Evolutionary conservation across 2,113 vertebrate species (phyloP).

Genomic region (Boleophthalmus pectinirostris): DNA sequence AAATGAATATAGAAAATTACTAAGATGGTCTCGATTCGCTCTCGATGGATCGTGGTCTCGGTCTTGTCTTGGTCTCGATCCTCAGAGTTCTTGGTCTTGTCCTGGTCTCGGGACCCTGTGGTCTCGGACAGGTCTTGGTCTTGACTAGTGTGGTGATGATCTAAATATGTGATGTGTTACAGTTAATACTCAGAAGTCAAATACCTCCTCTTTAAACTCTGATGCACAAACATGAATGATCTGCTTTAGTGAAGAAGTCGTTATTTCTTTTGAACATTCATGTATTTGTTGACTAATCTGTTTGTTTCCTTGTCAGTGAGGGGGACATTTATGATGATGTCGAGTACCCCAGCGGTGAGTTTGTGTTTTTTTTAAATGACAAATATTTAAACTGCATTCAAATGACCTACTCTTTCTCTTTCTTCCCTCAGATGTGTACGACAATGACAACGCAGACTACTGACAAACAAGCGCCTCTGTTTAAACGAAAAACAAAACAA

Average conservation of each 20-base stretch:
- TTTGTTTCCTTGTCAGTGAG: conserved; percentile 73
- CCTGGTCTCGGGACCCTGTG: no score
- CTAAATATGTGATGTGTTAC: no score
- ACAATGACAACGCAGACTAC: conserved; percentile 64
- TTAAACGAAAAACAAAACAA: neutral
- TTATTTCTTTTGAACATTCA: neutral
- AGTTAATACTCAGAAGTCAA: no score
- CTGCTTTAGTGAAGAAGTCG: neutral
- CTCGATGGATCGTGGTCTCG: no score
- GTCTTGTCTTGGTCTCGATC: no score
- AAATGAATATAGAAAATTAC: no score
- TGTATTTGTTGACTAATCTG: neutral
- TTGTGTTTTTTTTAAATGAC: neutral
- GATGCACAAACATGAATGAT: neutral
- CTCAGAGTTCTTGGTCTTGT: no score
- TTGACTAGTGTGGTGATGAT: no score
- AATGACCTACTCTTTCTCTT: neutral
- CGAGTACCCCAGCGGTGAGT: conserved; percentile 69
- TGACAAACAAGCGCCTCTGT: conserved; percentile 21
- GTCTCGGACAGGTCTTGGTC: no score
- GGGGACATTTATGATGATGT: conserved; percentile 84
- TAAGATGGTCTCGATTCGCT: no score
- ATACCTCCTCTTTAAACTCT: no score
- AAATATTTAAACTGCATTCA: neutral
- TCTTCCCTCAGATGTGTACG: conserved; percentile 72